A percentile compares a stretch with the other conserved stretches of the same genome.
Conservation (phyloP, 2,797 vertebrate genomes). For the Oophaga sylvatica region DNA sequence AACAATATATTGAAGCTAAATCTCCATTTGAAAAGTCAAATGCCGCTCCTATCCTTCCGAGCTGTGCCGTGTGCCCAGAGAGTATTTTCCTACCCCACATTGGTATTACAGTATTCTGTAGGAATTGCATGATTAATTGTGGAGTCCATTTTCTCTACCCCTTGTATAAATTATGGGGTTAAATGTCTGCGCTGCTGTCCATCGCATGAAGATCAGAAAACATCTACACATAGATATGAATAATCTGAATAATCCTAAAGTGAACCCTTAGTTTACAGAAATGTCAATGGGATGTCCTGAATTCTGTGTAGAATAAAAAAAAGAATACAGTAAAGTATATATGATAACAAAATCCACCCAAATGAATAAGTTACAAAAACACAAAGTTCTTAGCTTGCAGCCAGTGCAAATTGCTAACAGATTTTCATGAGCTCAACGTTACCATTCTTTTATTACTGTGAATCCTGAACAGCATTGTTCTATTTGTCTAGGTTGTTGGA, state of each 20-base stretch:
- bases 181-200: not conserved
- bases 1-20: no score
- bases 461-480: constrained; percentile 1
- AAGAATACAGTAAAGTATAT: not conserved
- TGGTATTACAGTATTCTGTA: no score
- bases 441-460: constrained; percentile 7
- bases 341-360: constrained; percentile 4
- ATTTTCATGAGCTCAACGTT: constrained; percentile 3
- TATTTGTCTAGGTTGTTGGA: constrained; percentile 25
- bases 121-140: no score
- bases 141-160: no score
- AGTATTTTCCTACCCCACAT: no score
- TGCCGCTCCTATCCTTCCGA: no score
- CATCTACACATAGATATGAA: not conserved
- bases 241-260: not conserved
- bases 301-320: not conserved
- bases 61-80: no score
- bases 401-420: constrained; percentile 54
- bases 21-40: no score
- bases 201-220: no score
- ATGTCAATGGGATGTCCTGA: not conserved
- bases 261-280: not conserved
- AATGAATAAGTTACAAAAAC: constrained; percentile 28
- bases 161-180: not conserved
- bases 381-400: constrained; percentile 10